Evolutionary conservation across 2,888 invertebrate species (phyloP).

Genomic region (Acheta domesticus): DNA sequence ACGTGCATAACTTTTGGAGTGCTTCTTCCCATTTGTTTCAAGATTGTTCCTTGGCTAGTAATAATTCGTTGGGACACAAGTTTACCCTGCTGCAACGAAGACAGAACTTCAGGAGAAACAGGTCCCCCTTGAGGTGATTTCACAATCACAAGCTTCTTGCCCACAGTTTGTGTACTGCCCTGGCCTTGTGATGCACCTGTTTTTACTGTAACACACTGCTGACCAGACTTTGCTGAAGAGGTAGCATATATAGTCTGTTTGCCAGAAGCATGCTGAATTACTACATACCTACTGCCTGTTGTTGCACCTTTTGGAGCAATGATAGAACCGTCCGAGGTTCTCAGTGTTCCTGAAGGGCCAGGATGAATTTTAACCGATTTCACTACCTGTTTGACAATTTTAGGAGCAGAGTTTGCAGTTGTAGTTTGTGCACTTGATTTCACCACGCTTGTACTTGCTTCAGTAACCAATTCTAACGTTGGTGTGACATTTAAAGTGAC

Average conservation of each 20-base stretch:
- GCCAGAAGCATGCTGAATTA: constrained; percentile 45
- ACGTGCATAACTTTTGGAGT: constrained; percentile 47
- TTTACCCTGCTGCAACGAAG: constrained; percentile 55
- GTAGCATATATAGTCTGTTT: constrained; percentile 45
- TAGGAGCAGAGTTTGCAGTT: background rate
- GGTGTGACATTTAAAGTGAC: background rate
- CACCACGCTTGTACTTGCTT: constrained; percentile 18
- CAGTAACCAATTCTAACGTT: constrained; percentile 9
- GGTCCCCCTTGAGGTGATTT: constrained; percentile 41
- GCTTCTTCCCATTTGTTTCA: constrained; percentile 37
- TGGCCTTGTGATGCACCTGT: constrained; percentile 39
- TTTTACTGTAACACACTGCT: constrained; percentile 43
- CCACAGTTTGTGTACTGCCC: constrained; percentile 45
- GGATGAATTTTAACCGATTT: background rate
- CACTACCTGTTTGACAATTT: constrained; percentile 12
- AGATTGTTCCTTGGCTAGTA: constrained; percentile 30
- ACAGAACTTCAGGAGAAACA: constrained; percentile 47
- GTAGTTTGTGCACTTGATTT: constrained; percentile 2
- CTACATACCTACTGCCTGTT: constrained; percentile 44
- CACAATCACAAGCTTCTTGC: constrained; percentile 47
- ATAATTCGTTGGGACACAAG: constrained; percentile 29
- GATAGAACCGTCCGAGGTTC: constrained; percentile 29
- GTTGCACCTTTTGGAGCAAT: constrained; percentile 42
- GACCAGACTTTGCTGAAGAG: constrained; percentile 42
- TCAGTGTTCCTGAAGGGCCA: background rate